Percentiles rank a stretch among this genome's conserved stretches.
phyloP scores from a whole-genome alignment of 2,797 vertebrate genomes.

The Sebastes nivosus region DNA sequence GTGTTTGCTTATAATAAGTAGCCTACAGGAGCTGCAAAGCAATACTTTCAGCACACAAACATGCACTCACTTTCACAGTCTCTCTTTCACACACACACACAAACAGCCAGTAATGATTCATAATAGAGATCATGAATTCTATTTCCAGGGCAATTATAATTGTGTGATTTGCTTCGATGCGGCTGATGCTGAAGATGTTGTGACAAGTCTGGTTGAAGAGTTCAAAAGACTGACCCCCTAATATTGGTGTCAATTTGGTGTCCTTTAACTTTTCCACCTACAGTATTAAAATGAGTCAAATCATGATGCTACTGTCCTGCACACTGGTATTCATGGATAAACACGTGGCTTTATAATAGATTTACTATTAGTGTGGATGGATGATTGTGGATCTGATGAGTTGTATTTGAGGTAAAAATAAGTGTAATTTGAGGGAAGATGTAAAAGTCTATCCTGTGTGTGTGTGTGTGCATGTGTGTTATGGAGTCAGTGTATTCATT shows the following conservation, averaged over 20 bases:
- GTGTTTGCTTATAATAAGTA: constrained; percentile 60
- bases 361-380: neutral
- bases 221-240: neutral
- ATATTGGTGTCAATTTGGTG: neutral
- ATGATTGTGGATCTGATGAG: neutral
- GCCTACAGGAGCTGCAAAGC: constrained; percentile 45
- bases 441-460: neutral
- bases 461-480: neutral
- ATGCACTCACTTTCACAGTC: neutral
- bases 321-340: neutral
- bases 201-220: neutral
- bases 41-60: constrained; percentile 18
- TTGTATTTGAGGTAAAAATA: neutral
- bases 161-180: constrained; percentile 19
- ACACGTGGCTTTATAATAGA: neutral
- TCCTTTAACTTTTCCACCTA: neutral
- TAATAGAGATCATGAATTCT: constrained; percentile 29
- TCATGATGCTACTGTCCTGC: neutral
- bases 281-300: neutral
- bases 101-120: constrained; percentile 31
- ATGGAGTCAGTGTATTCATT: neutral
- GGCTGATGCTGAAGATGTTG: constrained; percentile 8
- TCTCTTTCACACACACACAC: neutral
- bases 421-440: neutral
- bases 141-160: constrained; percentile 32